Base-by-base conservation (phyloP, 2,113 vertebrate species). In the Parus major region DNA sequence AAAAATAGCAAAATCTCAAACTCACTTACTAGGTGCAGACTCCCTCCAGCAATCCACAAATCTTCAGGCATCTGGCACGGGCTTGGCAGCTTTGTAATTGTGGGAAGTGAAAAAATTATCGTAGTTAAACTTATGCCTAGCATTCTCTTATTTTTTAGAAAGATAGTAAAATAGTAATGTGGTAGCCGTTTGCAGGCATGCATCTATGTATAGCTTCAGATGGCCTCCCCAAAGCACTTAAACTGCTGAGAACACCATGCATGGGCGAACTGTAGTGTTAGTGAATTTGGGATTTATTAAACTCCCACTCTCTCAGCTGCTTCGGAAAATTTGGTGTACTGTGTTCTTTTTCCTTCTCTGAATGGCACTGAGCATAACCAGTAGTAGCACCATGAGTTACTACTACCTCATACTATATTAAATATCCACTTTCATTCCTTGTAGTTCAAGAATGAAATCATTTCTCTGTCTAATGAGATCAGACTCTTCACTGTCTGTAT, bases 341-440 rank as follows among this genome's bases (percentile, higher is more conserved):
- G 47, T 84, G 86, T 92, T 96, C 88, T 81, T 75, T 53, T 64
- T 68, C 76, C 65, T 75, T 88, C 90, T 88, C 82, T 96, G 86
- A 95, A 96, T 90, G 93, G 86, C 76, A 84, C 49, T 73, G 29
- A 68, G 82, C 60, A 83, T 60, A 86, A 66, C 76, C 81, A 75
- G 79, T 96, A 93, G 93, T 94, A 96, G 88, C 85, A 96, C 85
- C 77, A 46, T 42, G 68, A 95, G 52, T 78, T 97, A 93, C 95
- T 94, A 80, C 82, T 94, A 75, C 31, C 47, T 88, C 68, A 70
- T 47, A 24, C 52, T 73, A 33, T 52, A 73, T 91, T 56, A 80
- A 90, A 81, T 64, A 90, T 33, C 68, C 46, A 29, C 63, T 90
- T 79, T 27, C 21, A 71, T 89, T 66, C 27, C 29, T 94, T 60